A percentile compares a stretch with the other conserved stretches of the same genome.
Conservation (phyloP, 2,113 vertebrate species). For the Neolamprologus variostigma region DNA sequence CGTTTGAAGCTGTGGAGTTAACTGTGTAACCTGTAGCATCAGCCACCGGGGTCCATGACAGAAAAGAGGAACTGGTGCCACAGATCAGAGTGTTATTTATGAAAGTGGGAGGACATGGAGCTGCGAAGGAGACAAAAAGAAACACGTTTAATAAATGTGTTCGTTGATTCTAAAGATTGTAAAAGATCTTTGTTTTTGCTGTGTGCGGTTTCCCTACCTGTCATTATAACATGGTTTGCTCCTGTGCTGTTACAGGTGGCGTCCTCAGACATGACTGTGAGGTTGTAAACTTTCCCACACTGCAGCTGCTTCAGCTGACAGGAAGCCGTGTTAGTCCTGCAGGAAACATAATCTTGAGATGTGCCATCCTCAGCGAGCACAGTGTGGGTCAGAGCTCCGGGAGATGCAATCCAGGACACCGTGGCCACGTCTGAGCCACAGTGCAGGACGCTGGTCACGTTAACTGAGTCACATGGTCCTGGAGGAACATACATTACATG, state of each 20-base stretch:
- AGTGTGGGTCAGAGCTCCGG: conserved; percentile 35
- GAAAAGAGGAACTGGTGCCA: conserved; percentile 23
- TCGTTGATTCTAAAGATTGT: not conserved
- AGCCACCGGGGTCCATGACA: conserved; percentile 37
- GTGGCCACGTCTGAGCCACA: conserved; percentile 46
- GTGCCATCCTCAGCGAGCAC: conserved; percentile 9
- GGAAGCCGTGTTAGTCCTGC: conserved; percentile 35
- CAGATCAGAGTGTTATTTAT: conserved; percentile 37
- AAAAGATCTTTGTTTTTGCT: not conserved
- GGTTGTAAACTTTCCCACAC: conserved; percentile 59
- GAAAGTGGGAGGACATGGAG: conserved; percentile 46
- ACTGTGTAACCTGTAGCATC: conserved; percentile 36
- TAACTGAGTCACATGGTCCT: conserved; percentile 59
- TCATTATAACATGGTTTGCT: not conserved
- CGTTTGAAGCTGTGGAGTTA: conserved; percentile 16
- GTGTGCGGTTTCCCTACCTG: conserved; percentile 28
- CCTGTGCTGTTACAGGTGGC: conserved; percentile 55
- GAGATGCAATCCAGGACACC: conserved; percentile 52
- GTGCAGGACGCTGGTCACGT: conserved; percentile 36
- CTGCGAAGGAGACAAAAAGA: not conserved
- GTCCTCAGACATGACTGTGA: conserved; percentile 59
- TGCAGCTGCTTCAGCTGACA: conserved; percentile 56
- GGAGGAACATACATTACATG: not conserved
- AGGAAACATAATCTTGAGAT: conserved; percentile 33
- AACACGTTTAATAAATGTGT: not conserved